Conservation (phyloP, 2,888 invertebrate genomes). For the Microdon myrmicae region DNA sequence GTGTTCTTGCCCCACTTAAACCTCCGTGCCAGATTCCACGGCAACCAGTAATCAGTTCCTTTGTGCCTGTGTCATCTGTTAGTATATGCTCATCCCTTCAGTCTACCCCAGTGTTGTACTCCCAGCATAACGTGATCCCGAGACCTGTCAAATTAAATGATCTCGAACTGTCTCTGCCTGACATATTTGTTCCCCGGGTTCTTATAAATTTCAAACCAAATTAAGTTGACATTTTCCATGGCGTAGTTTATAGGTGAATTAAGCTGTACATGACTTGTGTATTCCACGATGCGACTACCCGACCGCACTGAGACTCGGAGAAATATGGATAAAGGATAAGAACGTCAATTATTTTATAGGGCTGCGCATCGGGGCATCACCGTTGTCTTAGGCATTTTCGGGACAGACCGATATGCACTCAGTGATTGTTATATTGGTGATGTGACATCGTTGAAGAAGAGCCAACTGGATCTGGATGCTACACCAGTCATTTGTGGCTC, state of each 20-base stretch:
- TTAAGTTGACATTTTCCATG: constrained; percentile 55
- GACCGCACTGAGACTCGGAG: constrained; percentile 34
- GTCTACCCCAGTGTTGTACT: not conserved
- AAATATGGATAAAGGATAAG: constrained; percentile 56
- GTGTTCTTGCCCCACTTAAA: constrained; percentile 48
- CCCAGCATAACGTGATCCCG: constrained; percentile 2
- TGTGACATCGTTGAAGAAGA: constrained; percentile 39
- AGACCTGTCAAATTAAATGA: constrained; percentile 57
- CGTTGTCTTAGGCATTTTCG: constrained; percentile 11
- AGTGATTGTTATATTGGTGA: constrained; percentile 48
- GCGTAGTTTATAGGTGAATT: constrained; percentile 55
- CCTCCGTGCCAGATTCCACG: constrained; percentile 25
- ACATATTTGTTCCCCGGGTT: constrained; percentile 56
- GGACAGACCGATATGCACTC: constrained; percentile 24
- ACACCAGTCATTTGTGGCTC: constrained; percentile 34
- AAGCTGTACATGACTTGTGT: constrained; percentile 53
- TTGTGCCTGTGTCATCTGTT: constrained; percentile 1
- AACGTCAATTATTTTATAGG: constrained; percentile 57
- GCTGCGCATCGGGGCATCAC: constrained; percentile 27
- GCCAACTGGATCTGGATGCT: constrained; percentile 4
- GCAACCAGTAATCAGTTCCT: constrained; percentile 23
- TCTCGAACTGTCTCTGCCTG: constrained; percentile 55
- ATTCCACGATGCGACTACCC: constrained; percentile 10
- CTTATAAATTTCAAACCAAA: constrained; percentile 57
- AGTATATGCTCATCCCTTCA: constrained; percentile 3